Conservation (phyloP, 1,140 invertebrate species). For the Drosophila triauraria region DNA sequence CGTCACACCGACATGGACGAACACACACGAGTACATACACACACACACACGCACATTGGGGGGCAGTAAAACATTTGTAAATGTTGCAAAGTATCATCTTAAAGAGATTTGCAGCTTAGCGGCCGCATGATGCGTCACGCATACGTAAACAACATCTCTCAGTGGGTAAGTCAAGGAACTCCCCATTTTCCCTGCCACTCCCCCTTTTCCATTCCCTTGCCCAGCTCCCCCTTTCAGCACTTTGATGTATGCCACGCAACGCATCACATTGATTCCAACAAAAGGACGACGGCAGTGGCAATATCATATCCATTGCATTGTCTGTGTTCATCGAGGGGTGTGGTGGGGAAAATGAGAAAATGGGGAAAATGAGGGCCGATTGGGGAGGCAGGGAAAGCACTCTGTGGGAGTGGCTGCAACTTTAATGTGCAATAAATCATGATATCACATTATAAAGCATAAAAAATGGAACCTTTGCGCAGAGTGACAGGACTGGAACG, state of each 20-base stretch:
- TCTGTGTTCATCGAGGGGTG: constrained; percentile 15
- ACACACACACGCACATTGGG: constrained; percentile 31
- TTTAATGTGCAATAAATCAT: constrained; percentile 69
- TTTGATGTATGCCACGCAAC: constrained; percentile 64
- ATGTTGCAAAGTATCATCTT: constrained; percentile 84
- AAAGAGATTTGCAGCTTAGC: constrained; percentile 84
- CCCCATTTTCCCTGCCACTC: background rate
- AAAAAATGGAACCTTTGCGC: constrained; percentile 23
- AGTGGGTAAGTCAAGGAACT: constrained; percentile 19
- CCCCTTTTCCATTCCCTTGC: background rate
- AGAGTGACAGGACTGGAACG: constrained; percentile 25
- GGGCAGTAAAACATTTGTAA: constrained; percentile 80
- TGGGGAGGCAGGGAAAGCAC: constrained; percentile 1
- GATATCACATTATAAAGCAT: constrained; percentile 44
- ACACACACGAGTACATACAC: constrained; percentile 12
- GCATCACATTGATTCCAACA: constrained; percentile 61
- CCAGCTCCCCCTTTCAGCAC: constrained; percentile 2
- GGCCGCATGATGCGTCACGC: constrained; percentile 78
- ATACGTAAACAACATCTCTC: constrained; percentile 72
- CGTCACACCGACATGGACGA: constrained; percentile 18
- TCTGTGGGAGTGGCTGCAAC: constrained; percentile 24
- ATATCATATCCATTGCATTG: constrained; percentile 57
- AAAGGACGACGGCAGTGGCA: constrained; percentile 35
- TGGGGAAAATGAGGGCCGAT: background rate
- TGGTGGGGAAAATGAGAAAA: background rate